Percentiles rank a stretch among this genome's conserved stretches.
Conservation (phyloP, 2,113 vertebrate genomes). For the Pholis gunnellus region DNA sequence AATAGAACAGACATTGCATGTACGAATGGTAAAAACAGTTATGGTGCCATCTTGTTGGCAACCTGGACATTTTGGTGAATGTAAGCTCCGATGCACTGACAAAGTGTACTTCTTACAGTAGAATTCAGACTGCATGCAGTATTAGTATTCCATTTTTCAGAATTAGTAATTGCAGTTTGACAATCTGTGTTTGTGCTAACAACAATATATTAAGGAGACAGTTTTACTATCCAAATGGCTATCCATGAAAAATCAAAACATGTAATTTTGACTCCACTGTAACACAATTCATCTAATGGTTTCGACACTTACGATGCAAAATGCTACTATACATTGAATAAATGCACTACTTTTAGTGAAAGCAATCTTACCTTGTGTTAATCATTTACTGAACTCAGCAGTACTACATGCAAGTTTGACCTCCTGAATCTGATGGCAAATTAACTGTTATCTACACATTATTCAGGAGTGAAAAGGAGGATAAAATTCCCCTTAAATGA, state of each 20-base stretch:
- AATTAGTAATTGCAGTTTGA: constrained; percentile 18
- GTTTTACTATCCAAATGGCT: neutral
- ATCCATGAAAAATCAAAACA: neutral
- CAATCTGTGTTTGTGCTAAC: constrained; percentile 22
- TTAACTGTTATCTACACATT: neutral
- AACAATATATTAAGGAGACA: constrained; percentile 16
- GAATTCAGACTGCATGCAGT: neutral
- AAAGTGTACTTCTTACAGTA: neutral
- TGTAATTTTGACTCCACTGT: constrained; percentile 21
- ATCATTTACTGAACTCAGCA: constrained; percentile 7
- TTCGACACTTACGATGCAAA: constrained; percentile 19
- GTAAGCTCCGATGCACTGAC: constrained; percentile 28
- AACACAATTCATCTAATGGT: constrained; percentile 12
- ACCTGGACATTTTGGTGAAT: constrained; percentile 16
- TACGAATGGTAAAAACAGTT: constrained; percentile 24
- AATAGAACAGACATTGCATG: constrained; percentile 1
- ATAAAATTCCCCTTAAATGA: neutral
- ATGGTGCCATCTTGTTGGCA: constrained; percentile 2
- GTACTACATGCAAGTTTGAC: neutral
- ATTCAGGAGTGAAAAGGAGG: neutral
- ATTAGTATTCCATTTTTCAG: constrained; percentile 3
- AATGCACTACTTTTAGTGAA: constrained; percentile 44
- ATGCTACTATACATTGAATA: constrained; percentile 46
- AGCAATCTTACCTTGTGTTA: constrained; percentile 11
- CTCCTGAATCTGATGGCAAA: neutral